A percentile compares a stretch with the other conserved stretches of the same genome.
These are phyloP conservation scores for Drosophila rhopaloa DNA, from an alignment of 1,140 invertebrate species.

Conservation along the genomic window DNA sequence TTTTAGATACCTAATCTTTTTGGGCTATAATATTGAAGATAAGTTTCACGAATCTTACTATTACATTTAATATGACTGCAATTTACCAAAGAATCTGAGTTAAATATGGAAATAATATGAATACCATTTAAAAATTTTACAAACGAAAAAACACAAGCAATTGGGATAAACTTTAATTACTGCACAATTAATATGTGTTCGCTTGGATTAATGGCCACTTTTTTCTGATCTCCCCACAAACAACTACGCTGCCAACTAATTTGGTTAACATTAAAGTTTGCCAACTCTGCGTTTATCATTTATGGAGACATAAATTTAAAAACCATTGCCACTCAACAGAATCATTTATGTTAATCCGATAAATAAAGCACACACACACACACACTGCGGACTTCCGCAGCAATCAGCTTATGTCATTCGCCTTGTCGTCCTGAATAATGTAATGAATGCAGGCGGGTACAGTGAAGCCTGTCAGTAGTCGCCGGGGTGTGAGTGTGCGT, in stretches of 20 bases:
- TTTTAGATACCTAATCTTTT: no score
- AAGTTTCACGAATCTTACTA: no score
- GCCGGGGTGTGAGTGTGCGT: conserved; percentile 31
- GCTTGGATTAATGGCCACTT: neutral
- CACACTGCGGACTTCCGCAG: conserved; percentile 21
- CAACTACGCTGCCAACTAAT: conserved; percentile 2
- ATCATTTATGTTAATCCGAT: conserved; percentile 32
- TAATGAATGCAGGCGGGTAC: conserved; percentile 54
- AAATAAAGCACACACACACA: neutral
- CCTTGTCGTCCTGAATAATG: conserved; percentile 56
- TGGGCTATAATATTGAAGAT: no score
- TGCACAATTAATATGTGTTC: neutral
- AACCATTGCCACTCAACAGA: conserved; percentile 30
- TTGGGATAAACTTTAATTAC: neutral
- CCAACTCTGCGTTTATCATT: conserved; percentile 15
- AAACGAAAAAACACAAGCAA: neutral
- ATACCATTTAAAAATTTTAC: neutral
- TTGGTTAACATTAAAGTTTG: neutral
- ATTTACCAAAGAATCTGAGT: no score
- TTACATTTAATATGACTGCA: no score
- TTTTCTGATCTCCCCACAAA: neutral
- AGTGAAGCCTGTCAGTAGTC: conserved; percentile 42
- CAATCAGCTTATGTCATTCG: conserved; percentile 40
- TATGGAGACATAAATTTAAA: conserved; percentile 27
- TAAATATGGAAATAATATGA: no score